These are phyloP conservation scores for Promerops cafer DNA, from an alignment of 2,113 vertebrate species.

Conservation along the genomic window DNA sequence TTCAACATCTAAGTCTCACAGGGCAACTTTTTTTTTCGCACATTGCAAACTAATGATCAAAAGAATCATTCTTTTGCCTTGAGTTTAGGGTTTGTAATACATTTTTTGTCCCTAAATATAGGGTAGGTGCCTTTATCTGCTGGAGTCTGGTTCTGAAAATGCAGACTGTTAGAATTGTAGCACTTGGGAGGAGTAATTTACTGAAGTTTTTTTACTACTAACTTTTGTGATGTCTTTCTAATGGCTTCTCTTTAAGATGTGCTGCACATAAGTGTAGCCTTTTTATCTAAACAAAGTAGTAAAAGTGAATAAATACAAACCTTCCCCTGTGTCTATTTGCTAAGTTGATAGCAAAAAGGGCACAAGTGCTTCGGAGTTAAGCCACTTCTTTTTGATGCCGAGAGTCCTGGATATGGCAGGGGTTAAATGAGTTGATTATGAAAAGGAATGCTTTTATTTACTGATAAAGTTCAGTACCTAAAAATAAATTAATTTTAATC, in stretches of 20 bases:
- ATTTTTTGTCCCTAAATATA: not conserved
- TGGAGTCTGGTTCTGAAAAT: not conserved
- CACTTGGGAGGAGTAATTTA: not conserved
- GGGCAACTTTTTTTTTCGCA: not conserved
- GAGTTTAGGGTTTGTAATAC: not conserved
- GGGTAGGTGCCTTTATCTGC: not conserved
- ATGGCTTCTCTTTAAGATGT: not conserved
- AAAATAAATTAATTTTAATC: not conserved
- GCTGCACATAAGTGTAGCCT: not conserved
- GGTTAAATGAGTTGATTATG: not conserved
- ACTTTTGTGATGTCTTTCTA: not conserved
- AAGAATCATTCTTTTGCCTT: not conserved
- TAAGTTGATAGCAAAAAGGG: not conserved
- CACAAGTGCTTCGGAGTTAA: not conserved
- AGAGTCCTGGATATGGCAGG: not conserved
- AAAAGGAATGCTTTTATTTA: not conserved
- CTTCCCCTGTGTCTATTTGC: not conserved
- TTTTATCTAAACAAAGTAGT: not conserved
- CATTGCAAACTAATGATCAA: not conserved
- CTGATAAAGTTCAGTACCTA: not conserved
- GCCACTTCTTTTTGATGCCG: not conserved
- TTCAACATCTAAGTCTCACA: not conserved
- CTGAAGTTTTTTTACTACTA: not conserved
- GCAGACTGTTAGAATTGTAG: not conserved
- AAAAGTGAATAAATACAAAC: not conserved